Conservation (phyloP, 2,888 invertebrate species). For the Cecidostiba fungosa region DNA sequence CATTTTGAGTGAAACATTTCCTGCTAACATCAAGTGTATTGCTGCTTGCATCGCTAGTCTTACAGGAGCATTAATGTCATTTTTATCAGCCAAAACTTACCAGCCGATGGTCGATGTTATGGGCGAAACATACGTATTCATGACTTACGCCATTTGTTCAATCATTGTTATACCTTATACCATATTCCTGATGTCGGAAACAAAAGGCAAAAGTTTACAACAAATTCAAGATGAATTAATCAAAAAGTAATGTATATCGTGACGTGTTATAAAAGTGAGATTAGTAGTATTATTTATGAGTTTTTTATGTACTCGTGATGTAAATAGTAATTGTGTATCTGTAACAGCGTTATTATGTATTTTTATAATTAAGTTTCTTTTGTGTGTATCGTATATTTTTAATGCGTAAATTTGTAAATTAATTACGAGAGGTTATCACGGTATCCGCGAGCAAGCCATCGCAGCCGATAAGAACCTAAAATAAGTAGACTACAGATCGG, state of each 20-base stretch:
- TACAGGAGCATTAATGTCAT: conserved; percentile 69
- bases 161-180: conserved; percentile 51
- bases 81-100: conserved; percentile 70
- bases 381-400: neutral
- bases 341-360: neutral
- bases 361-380: neutral
- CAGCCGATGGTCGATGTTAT: conserved; percentile 69
- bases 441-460: neutral
- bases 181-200: conserved; percentile 69
- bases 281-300: neutral
- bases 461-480: neutral
- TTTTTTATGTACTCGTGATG: neutral
- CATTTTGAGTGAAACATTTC: conserved; percentile 72
- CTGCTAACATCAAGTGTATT: conserved; percentile 71
- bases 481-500: neutral
- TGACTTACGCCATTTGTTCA: conserved; percentile 68
- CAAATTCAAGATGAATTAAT: conserved; percentile 62
- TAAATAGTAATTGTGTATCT: neutral
- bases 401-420: neutral
- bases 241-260: conserved; percentile 3
- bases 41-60: conserved; percentile 69
- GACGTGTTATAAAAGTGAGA: neutral
- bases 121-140: conserved; percentile 70
- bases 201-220: conserved; percentile 72
- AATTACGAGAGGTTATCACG: neutral